Percentiles rank a stretch among this genome's conserved stretches.
Conservation (phyloP, 2,113 vertebrate genomes). For the Scytalopus superciliaris region DNA sequence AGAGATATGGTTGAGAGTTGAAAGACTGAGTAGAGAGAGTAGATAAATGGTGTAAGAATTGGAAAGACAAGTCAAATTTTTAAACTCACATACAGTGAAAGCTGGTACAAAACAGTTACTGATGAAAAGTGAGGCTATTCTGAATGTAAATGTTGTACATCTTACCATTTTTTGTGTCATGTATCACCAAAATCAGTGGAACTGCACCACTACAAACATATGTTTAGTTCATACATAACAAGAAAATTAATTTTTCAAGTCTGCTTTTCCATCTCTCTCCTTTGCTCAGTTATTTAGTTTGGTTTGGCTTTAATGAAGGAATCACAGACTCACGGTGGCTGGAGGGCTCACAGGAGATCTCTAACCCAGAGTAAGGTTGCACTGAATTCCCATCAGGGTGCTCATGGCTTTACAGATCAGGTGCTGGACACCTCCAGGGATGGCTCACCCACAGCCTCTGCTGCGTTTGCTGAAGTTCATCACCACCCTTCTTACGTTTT, state of each 20-base stretch:
- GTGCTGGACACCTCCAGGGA: background rate
- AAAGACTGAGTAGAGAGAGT: background rate
- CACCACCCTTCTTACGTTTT: background rate
- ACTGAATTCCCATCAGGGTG: too few relatives aligned
- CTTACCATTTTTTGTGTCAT: background rate
- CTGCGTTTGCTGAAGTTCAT: background rate
- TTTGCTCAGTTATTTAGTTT: background rate
- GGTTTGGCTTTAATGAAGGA: background rate
- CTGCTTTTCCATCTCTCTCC: background rate
- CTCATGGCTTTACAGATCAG: background rate
- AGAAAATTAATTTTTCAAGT: background rate
- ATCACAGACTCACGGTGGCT: background rate
- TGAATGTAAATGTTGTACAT: background rate
- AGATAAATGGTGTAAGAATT: background rate
- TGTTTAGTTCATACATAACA: background rate
- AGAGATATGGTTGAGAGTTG: background rate
- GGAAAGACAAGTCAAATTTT: background rate
- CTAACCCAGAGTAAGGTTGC: background rate
- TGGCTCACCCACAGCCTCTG: background rate
- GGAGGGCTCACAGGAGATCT: background rate
- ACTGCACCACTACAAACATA: background rate
- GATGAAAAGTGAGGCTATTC: background rate
- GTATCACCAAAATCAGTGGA: background rate
- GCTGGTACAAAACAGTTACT: background rate
- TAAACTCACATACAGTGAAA: background rate